Base-by-base conservation (phyloP, 2,113 vertebrate species). In the Hypocryptadius cinnamomeus region DNA sequence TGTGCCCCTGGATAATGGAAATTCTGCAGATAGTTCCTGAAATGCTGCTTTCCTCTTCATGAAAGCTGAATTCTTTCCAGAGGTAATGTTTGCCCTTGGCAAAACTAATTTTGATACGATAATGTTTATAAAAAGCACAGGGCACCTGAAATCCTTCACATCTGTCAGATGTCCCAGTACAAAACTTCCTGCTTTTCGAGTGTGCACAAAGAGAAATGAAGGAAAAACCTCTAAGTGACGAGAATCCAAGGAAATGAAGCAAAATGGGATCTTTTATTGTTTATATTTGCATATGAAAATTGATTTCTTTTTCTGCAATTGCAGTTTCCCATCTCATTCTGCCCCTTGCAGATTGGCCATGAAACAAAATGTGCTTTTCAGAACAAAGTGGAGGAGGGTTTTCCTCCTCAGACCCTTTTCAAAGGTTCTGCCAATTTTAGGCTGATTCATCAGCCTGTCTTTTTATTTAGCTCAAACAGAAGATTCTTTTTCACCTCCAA, bases 1-100 rank as follows among this genome's bases (percentile, higher is more conserved):
- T 89, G 85, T 95, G 93, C 94, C 96, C 96, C 94, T 70, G 66
- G 94, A 97, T 92, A 97, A 97, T 97, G 96, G 90, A 97, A 97
- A 97, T 95, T 74, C 90, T 93, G 90, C 42, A 96, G 94, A 96
- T 89, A 95, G 73, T 39, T 97, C 89, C 93, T 94, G 90, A 97
- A 97, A 79, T 68, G 79, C 79, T 72, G 2, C 78, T 59, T 77
- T 60, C 56, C 37, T 33, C 66, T 85, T 87, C 74, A 11, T 76
- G 90, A 94, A 93, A 90, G 93, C 89, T 83, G 85, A 94, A 72
- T 91, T 96, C 66, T 92, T 97, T 94, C 96, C 90, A 85, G 79
- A 95, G 87, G 93, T 96, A 92, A 66, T 72, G 81, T 90, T 96
- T 95, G 95, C 96, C 96, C 85, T 97, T 97, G 96, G 95, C 74